phyloP scores from a whole-genome alignment of 2,888 invertebrate species.

The Diogma glabrata region DNA sequence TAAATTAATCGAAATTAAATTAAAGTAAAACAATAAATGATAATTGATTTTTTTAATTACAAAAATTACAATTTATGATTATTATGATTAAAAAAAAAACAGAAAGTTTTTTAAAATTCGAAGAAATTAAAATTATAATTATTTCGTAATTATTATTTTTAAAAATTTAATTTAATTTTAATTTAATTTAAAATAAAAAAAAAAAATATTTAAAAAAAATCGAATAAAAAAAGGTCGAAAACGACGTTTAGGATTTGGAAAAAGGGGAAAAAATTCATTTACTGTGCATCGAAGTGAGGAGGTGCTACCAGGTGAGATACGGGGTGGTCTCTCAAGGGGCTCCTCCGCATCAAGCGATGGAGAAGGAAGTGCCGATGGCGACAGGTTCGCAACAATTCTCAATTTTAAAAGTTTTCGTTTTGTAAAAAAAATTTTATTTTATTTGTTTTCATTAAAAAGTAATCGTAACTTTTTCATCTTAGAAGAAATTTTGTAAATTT shows the following conservation, averaged over 20 bases:
- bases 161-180: background rate
- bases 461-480: too few relatives aligned
- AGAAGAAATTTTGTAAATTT: background rate
- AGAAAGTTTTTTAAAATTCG: background rate
- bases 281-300: constrained; percentile 98
- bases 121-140: background rate
- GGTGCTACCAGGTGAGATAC: constrained; percentile 75
- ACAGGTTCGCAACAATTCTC: constrained; percentile 52
- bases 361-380: constrained; percentile 70
- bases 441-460: too few relatives aligned
- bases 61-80: background rate
- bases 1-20: too few relatives aligned
- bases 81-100: constrained; percentile 3
- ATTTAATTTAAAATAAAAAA: constrained; percentile 20
- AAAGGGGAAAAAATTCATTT: constrained; percentile 90
- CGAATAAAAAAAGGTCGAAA: constrained; percentile 60
- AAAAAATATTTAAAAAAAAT: constrained; percentile 7
- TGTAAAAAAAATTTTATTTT: too few relatives aligned
- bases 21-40: too few relatives aligned
- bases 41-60: background rate
- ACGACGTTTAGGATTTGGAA: constrained; percentile 89
- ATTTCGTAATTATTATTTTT: background rate
- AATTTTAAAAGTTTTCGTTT: too few relatives aligned
- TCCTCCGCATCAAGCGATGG: constrained; percentile 92
- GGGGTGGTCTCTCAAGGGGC: constrained; percentile 57